Conservation (phyloP, 1,140 invertebrate species). For the Muscidifurax raptorellus region DNA sequence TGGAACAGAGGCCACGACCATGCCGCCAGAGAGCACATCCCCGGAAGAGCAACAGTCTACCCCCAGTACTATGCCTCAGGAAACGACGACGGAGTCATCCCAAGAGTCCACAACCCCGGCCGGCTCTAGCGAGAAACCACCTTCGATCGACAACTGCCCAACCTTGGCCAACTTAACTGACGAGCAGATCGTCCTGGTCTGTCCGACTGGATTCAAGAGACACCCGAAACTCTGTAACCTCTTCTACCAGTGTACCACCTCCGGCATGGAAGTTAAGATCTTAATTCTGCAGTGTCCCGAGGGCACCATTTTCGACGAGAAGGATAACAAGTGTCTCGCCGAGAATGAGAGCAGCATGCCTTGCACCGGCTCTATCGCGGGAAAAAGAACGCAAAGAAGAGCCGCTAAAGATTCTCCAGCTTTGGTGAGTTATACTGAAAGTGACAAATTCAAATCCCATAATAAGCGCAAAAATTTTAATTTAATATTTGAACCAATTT, state of each 20-base stretch:
- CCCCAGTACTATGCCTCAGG: conserved; percentile 37
- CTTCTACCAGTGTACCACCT: conserved; percentile 87
- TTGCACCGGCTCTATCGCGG: conserved; percentile 71
- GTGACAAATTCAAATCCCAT: neutral
- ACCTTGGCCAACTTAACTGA: conserved; percentile 70
- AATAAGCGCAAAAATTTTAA: neutral
- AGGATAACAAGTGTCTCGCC: conserved; percentile 82
- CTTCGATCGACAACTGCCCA: conserved; percentile 55
- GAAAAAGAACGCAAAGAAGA: conserved; percentile 29
- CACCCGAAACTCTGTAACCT: conserved; percentile 90
- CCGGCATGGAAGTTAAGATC: conserved; percentile 82
- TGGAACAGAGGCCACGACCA: conserved; percentile 42
- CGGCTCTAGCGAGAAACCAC: conserved; percentile 30
- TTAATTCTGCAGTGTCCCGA: conserved; percentile 85
- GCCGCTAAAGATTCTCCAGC: neutral
- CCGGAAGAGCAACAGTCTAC: conserved; percentile 43
- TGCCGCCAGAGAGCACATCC: conserved; percentile 13
- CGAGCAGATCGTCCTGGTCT: conserved; percentile 83
- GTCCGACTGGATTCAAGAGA: conserved; percentile 87
- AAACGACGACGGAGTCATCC: conserved; percentile 19
- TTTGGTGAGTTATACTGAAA: conserved; percentile 18
- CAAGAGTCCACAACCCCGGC: conserved; percentile 51
- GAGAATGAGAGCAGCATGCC: conserved; percentile 77
- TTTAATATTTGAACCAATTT: conserved; percentile 63
- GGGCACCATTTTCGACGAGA: conserved; percentile 85